These are phyloP conservation scores for Alouatta palliata DNA, from an alignment of 2,113 vertebrate species.

Conservation along the genomic window DNA sequence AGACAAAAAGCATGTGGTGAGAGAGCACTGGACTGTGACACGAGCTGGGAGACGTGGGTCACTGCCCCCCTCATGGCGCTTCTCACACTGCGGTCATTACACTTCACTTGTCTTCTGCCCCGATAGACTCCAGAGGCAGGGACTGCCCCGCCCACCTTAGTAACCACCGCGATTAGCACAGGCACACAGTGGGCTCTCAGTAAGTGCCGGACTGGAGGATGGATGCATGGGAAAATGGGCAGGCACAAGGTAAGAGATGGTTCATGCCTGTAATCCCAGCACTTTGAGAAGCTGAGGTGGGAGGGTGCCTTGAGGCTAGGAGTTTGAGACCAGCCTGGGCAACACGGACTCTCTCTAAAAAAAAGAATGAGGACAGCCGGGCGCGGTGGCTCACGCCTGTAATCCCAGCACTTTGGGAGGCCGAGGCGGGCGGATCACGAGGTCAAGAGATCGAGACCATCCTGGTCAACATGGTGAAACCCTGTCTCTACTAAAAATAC, in stretches of 20 bases:
- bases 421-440: too few relatives aligned
- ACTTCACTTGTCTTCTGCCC: background rate
- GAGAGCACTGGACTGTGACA: background rate
- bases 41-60: background rate
- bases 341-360: too few relatives aligned
- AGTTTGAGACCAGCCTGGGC: too few relatives aligned
- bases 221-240: background rate
- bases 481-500: too few relatives aligned
- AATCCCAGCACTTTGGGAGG: too few relatives aligned
- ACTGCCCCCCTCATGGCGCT: fast-evolving
- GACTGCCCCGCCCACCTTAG: background rate
- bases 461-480: too few relatives aligned
- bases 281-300: too few relatives aligned
- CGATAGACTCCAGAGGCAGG: background rate
- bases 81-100: background rate
- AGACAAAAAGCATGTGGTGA: background rate
- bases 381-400: too few relatives aligned
- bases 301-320: too few relatives aligned
- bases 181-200: background rate
- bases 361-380: too few relatives aligned
- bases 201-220: background rate
- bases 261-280: too few relatives aligned
- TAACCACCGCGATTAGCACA: background rate
- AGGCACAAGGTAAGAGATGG: background rate
- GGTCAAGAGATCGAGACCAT: too few relatives aligned